Conservation (phyloP, 1,140 invertebrate species). For the Eciton burchellii region DNA sequence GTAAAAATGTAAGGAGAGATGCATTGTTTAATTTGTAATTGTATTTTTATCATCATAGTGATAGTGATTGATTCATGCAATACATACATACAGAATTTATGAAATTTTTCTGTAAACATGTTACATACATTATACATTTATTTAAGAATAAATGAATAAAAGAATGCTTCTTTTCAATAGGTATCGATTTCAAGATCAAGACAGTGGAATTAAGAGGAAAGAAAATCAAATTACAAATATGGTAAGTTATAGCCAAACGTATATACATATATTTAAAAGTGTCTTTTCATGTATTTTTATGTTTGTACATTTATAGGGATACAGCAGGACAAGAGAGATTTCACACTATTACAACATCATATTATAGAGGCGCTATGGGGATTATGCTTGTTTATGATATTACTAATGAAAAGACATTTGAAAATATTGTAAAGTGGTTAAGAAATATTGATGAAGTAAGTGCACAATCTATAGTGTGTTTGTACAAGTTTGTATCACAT, state of each 20-base stretch:
- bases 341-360: conserved; percentile 98
- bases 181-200: conserved; percentile 99
- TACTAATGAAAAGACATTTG: conserved; percentile 98
- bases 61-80: too few species aligned
- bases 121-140: background rate
- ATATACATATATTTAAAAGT: background rate
- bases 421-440: conserved; percentile 99
- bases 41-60: too few species aligned
- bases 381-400: conserved; percentile 99
- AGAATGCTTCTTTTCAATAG: conserved; percentile 88
- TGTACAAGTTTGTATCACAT: background rate
- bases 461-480: conserved; percentile 28
- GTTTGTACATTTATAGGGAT: conserved; percentile 88
- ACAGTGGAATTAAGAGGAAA: conserved; percentile 98
- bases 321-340: conserved; percentile 98
- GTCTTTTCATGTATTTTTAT: conserved; percentile 51
- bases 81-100: background rate
- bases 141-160: conserved; percentile 3
- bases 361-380: conserved; percentile 99
- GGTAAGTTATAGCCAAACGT: conserved; percentile 88
- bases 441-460: conserved; percentile 97
- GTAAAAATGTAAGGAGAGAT: too few species aligned
- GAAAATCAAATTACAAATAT: conserved; percentile 99
- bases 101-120: background rate
- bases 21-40: too few species aligned